Evolutionary conservation across 1,140 invertebrate species (phyloP), one percentile per base, ranked within the genome.

Genomic region (Listronotus bonariensis): DNA sequence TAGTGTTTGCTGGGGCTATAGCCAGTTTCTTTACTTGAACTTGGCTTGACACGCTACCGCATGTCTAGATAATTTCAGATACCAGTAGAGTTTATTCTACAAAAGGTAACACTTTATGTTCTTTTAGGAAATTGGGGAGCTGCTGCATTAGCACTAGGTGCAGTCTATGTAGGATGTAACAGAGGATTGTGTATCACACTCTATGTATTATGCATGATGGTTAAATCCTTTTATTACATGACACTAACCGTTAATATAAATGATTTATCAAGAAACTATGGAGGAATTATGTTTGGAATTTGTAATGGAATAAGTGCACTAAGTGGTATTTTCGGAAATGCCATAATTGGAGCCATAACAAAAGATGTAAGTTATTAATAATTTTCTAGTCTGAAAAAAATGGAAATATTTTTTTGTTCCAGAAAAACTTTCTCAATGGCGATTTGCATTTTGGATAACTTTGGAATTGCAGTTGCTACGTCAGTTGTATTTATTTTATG

Each of bases 151-250:
- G 14, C 54, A 3, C 43, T 70, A 15, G 32, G 15, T 12, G 55
- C 66, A 5, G 68, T 59, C 6, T 65, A 68, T 32, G 42, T 48
- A 3, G 68, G 65, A n/a, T 70, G 68, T 38, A 51, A 53, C 34
- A 59, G 68, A 49, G 8, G 11, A 3, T 36, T 14, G 5, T 55
- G 45, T 9, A 42, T 68, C 10, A 9, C 8, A 8, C 46, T 70
- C 3, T 65, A 60, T 38, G 32, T 57, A 6, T 12, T 58, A 6
- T 41, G 63, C 31, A 65, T 65, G 63, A 40, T 49, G 1, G 14
- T 51, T 17, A 65, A 65, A 32, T 32, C 63, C 0, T 65, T 65
- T 20, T 65, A 65, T 31, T 65, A 65, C 32, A 43, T 57, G 15
- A 65, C 63, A 0, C 18, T 65, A 12, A 32, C 63, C 5, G 48